These are phyloP conservation scores for Astreopora myriophthalma DNA, from an alignment of 64 coral and sea anemone species.

Conservation along the genomic window DNA sequence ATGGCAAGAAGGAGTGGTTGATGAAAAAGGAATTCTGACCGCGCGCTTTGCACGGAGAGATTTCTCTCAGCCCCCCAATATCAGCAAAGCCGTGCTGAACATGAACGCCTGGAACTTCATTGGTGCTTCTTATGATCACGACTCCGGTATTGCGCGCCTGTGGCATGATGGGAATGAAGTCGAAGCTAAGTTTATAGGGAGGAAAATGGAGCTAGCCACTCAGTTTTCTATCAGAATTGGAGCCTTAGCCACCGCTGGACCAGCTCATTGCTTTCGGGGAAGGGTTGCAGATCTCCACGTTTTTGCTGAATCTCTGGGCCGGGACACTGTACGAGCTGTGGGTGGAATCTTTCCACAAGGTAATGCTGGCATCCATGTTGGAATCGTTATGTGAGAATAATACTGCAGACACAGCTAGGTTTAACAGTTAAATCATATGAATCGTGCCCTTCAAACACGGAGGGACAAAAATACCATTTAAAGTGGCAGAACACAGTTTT, in stretches of 20 bases:
- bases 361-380: neutral
- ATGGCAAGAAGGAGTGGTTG: conserved; percentile 50
- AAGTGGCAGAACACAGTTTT: no score
- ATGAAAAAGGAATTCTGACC: conserved; percentile 56
- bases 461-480: no score
- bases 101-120: conserved; percentile 84
- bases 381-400: neutral
- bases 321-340: conserved; percentile 3
- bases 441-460: no score
- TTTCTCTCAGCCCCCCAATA: neutral
- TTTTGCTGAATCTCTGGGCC: conserved; percentile 33
- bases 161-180: conserved; percentile 85
- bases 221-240: conserved; percentile 75
- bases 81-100: conserved; percentile 40
- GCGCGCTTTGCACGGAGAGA: conserved; percentile 42
- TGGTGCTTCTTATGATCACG: conserved; percentile 66
- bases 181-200: conserved; percentile 25
- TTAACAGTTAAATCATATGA: no score
- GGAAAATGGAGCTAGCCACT: conserved; percentile 64
- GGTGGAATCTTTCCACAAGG: conserved; percentile 48
- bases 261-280: conserved; percentile 44
- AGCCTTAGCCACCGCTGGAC: neutral
- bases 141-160: conserved; percentile 48
- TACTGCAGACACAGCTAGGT: no score
- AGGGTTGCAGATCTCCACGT: conserved; percentile 44